phyloP scores from a whole-genome alignment of 1,140 invertebrate species.

The Tribolium madens region DNA sequence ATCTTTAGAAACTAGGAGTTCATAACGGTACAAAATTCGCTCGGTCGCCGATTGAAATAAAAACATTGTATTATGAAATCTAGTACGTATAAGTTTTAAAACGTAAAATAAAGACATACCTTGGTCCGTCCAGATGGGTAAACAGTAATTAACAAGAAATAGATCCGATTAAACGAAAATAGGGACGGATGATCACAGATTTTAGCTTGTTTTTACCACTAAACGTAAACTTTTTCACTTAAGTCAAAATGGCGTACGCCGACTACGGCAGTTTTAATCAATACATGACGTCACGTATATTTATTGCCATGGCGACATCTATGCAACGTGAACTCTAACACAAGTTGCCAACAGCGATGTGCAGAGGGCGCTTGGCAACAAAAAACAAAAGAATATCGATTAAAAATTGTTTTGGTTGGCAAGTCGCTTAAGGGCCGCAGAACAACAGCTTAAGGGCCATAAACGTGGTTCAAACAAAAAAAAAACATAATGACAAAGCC shows the following conservation, averaged over 20 bases:
- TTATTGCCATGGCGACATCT: slow-evolving; percentile 39
- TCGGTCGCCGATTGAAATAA: slow-evolving; percentile 49
- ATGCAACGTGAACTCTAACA: neutral
- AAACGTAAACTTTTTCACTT: slow-evolving; percentile 60
- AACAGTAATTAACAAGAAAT: slow-evolving; percentile 72
- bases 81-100: slow-evolving; percentile 34
- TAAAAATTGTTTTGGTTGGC: too few species aligned
- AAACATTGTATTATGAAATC: slow-evolving; percentile 62
- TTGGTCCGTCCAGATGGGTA: slow-evolving; percentile 80
- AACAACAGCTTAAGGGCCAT: too few species aligned
- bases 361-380: too few species aligned
- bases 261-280: slow-evolving; percentile 68
- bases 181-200: slow-evolving; percentile 71
- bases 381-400: too few species aligned
- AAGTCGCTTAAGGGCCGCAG: too few species aligned
- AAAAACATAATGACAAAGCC: too few species aligned
- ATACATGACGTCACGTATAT: slow-evolving; percentile 72
- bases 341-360: neutral
- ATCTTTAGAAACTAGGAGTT: neutral
- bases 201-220: slow-evolving; percentile 64
- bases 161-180: slow-evolving; percentile 68
- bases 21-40: slow-evolving; percentile 31
- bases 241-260: slow-evolving; percentile 66
- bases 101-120: slow-evolving; percentile 66
- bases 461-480: too few species aligned